Evolutionary conservation across 2,888 invertebrate species (phyloP), one percentile per base, ranked within the genome.

Genomic region (Branchellion lobata): DNA sequence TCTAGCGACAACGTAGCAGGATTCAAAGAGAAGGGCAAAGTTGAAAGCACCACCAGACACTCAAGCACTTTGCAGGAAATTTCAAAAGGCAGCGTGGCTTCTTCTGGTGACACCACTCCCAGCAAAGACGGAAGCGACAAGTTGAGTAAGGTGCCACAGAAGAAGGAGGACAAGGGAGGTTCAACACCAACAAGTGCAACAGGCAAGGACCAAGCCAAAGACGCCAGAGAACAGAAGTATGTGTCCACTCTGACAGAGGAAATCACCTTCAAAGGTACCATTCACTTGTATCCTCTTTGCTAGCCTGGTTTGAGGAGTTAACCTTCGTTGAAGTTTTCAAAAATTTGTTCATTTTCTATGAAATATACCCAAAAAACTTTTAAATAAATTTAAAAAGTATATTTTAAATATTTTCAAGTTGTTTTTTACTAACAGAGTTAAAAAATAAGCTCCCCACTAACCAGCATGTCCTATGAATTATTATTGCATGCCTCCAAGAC

Each of bases 201-300:
- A 24, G 61, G 8, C 61, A 57, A 57, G n/a, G 61, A 57, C n/a
- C 21, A 57, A 57, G 24, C 11, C 8, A 57, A 57, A 57, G 61
- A 57, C 24, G 61, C 65, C 3, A 27, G 77, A 1, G 77, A 77
- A 34, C 77, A 77, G 31, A 77, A 77, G 29, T 77, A 65, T 36
- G 57, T 65, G 33, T 77, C 77, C 18, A 77, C 77, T 1, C 81
- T 82, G 14, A 79, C 79, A 36, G 81, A 82, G 68, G 81, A 81
- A 69, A 80, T 81, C 27, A 81, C 81, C n/a, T 68, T 65, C 29
- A 80, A 79, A 74, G 82, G 81, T 74, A 27, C 72, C 29, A 61
- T 40, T 29, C 72, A 79, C n/a, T n/a, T n/a, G n/a, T n/a, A n/a
- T n/a, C n/a, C n/a, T n/a, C n/a, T n/a, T n/a, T n/a, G n/a, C n/a